Percentiles rank a stretch among this genome's conserved stretches.
phyloP scores from a whole-genome alignment of 2,797 vertebrate genomes.

The Danio jaintianensis region DNA sequence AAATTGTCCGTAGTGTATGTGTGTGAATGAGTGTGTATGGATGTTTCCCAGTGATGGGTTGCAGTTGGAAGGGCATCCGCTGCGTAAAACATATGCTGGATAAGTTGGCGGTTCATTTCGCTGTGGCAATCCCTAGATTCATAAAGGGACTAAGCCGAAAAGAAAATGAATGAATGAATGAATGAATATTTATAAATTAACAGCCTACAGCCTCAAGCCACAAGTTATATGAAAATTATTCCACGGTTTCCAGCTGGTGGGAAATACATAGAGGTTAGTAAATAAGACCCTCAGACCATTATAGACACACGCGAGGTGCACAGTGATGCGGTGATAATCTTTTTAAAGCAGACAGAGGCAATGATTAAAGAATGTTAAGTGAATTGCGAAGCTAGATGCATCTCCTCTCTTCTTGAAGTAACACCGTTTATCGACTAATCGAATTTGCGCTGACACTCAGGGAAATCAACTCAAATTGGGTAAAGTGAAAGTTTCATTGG shows the following conservation, averaged over 20 bases:
- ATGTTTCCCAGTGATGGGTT: too few relatives aligned
- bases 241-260: constrained; percentile 3
- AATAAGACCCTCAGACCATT: constrained; percentile 15
- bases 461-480: constrained; percentile 69
- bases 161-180: too few relatives aligned
- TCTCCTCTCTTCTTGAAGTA: constrained; percentile 66
- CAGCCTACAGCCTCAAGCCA: not conserved
- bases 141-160: too few relatives aligned
- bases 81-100: too few relatives aligned
- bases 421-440: constrained; percentile 75
- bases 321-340: not conserved
- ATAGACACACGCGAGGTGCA: not conserved
- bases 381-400: constrained; percentile 69
- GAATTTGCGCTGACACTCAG: constrained; percentile 72
- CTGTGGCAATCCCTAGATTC: too few relatives aligned
- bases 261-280: constrained; percentile 7
- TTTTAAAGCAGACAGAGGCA: constrained; percentile 21
- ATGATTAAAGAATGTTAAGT: constrained; percentile 2
- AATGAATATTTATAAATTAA: too few relatives aligned
- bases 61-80: too few relatives aligned
- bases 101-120: too few relatives aligned
- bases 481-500: constrained; percentile 65
- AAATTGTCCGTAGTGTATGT: too few relatives aligned
- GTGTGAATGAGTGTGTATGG: too few relatives aligned
- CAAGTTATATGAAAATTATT: not conserved